Evolutionary conservation across 2,113 vertebrate genomes (phyloP).

Genomic region (Cyanocitta stelleri): DNA sequence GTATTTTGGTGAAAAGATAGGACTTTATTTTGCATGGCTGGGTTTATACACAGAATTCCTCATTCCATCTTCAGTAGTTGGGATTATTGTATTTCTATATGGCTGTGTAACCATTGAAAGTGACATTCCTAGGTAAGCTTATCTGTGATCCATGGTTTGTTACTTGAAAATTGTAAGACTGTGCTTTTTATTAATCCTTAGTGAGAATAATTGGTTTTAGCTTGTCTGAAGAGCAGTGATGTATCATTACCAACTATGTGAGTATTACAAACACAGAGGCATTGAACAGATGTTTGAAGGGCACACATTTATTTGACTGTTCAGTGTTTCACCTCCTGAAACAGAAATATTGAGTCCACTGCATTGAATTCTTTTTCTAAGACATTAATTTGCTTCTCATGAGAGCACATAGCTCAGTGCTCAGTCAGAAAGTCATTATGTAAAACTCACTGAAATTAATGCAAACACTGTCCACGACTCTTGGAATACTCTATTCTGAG

Average conservation of each 20-base stretch:
- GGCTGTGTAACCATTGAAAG: constrained; percentile 90
- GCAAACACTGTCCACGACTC: background rate
- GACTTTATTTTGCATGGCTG: constrained; percentile 97
- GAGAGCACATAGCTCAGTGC: background rate
- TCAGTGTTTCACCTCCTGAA: background rate
- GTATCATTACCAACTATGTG: background rate
- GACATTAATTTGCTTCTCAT: background rate
- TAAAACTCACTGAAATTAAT: background rate
- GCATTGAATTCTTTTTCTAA: background rate
- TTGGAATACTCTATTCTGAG: background rate
- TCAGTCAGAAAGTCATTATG: background rate
- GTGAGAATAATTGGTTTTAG: background rate
- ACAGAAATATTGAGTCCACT: background rate
- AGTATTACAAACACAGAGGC: background rate
- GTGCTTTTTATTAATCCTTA: background rate
- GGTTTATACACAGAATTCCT: constrained; percentile 95
- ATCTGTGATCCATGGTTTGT: background rate
- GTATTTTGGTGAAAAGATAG: constrained; percentile 98
- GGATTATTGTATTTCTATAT: constrained; percentile 94
- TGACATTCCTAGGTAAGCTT: constrained; percentile 89
- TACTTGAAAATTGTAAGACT: background rate
- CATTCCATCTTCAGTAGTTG: constrained; percentile 89
- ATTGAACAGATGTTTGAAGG: background rate
- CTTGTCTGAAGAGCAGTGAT: background rate
- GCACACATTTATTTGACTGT: background rate